Conservation (phyloP, 2,113 vertebrate genomes). For the Lophochroa leadbeateri region DNA sequence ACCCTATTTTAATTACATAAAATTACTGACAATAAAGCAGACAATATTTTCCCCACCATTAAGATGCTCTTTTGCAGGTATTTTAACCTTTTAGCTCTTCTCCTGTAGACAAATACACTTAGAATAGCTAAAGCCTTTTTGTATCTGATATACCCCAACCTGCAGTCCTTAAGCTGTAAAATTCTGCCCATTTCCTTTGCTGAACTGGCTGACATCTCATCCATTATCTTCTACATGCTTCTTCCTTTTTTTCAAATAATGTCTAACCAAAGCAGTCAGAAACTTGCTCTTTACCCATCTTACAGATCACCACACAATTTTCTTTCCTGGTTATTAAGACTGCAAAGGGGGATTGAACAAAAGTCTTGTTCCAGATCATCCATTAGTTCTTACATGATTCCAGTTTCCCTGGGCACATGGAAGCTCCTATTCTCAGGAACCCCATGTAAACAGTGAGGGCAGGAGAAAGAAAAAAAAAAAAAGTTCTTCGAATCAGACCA, state of each 20-base stretch:
- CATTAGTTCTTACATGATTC: neutral
- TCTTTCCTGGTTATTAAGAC: neutral
- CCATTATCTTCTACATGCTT: neutral
- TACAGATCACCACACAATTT: neutral
- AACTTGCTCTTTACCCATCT: neutral
- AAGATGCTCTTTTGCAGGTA: neutral
- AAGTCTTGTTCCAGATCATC: neutral
- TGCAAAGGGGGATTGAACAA: neutral
- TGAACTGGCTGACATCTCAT: neutral
- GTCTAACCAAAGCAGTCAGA: neutral
- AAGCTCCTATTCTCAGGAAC: neutral
- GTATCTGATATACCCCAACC: neutral
- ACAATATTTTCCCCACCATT: neutral
- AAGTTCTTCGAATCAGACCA: neutral
- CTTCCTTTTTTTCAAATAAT: neutral
- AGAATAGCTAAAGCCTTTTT: neutral
- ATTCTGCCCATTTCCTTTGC: neutral
- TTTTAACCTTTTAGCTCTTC: neutral
- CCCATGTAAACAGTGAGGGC: rapidly evolving
- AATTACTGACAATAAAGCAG: neutral
- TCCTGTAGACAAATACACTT: neutral
- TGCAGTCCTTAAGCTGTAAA: neutral
- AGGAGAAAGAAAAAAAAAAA: neutral
- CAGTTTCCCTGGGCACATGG: neutral
- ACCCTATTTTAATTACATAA: neutral